Evolutionary conservation across 23 tunicate species (phyloP).

Genomic region (Halocynthia aurantium): DNA sequence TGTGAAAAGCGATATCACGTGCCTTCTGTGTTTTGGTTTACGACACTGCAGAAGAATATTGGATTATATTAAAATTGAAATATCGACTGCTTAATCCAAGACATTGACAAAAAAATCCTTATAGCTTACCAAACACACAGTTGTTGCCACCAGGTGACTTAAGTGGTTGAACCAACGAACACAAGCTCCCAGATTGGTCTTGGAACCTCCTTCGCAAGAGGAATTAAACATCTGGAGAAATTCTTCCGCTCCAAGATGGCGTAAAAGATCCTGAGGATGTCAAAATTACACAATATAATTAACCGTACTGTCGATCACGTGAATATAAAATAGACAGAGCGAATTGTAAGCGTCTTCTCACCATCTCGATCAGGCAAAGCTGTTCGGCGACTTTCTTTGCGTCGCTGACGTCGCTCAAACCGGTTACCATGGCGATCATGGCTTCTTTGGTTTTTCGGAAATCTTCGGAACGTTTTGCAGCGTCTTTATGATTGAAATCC

Average conservation of each 20-base stretch:
- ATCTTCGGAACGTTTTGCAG: constrained; percentile 26
- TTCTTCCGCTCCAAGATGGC: constrained; percentile 92
- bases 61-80: too few relatives aligned
- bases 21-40: constrained; percentile 69
- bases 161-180: constrained; percentile 89
- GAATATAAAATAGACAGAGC: not conserved
- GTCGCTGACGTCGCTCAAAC: constrained; percentile 61
- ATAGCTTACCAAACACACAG: constrained; percentile 64
- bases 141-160: constrained; percentile 74
- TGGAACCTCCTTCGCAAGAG: constrained; percentile 40
- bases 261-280: constrained; percentile 51
- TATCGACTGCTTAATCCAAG: not conserved
- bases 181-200: constrained; percentile 79
- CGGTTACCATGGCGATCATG: constrained; percentile 41
- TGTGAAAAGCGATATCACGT: constrained; percentile 82
- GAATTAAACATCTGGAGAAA: constrained; percentile 75
- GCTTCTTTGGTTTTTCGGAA: constrained; percentile 48
- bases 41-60: constrained; percentile 52
- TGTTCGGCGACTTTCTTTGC: constrained; percentile 80
- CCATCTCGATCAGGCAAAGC: constrained; percentile 84
- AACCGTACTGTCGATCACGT: not conserved
- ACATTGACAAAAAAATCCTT: not conserved
- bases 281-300: not conserved
- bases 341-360: constrained; percentile 21
- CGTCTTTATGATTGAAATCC: constrained; percentile 28